These are phyloP conservation scores for Notoglanidium macrostoma DNA, from an alignment of 2,797 vertebrate species.

Conservation along the genomic window DNA sequence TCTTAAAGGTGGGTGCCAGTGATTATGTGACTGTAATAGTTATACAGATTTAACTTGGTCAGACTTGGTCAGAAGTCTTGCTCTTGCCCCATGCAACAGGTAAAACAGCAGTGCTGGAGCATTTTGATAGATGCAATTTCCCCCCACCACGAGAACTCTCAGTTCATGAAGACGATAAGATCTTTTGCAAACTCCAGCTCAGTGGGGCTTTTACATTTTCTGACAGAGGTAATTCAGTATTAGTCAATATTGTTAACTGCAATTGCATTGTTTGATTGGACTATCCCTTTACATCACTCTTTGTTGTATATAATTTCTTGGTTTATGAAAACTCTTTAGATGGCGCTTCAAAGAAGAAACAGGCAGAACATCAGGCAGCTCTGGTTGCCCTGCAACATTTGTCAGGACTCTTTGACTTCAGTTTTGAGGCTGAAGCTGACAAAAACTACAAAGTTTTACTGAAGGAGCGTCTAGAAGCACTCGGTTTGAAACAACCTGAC, in stretches of 20 bases:
- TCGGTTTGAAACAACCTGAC: slow-evolving; percentile 3
- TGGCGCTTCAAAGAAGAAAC: slow-evolving; percentile 53
- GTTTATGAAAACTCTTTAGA: slow-evolving; percentile 37
- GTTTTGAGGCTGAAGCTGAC: neutral
- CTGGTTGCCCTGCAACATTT: slow-evolving; percentile 56
- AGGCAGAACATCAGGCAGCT: slow-evolving; percentile 62
- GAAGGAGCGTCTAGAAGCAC: slow-evolving; percentile 54
- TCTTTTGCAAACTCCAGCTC: slow-evolving; percentile 54
- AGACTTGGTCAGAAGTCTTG: neutral
- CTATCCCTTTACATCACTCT: neutral
- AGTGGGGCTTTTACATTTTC: slow-evolving; percentile 51
- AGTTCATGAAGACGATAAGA: slow-evolving; percentile 22
- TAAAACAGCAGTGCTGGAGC: slow-evolving; percentile 37
- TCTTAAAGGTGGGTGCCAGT: slow-evolving; percentile 38
- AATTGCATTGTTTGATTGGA: neutral
- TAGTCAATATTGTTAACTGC: neutral
- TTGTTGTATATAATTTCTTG: no score
- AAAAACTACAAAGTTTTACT: slow-evolving; percentile 58
- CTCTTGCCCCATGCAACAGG: slow-evolving; percentile 30
- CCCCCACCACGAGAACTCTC: slow-evolving; percentile 29
- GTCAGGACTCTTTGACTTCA: slow-evolving; percentile 46
- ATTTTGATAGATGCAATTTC: slow-evolving; percentile 45
- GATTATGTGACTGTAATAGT: neutral
- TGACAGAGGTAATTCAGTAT: slow-evolving; percentile 50
- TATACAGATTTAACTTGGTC: neutral